These are phyloP conservation scores for Heterotilapia buettikoferi DNA, from an alignment of 2,113 vertebrate genomes.

Conservation along the genomic window DNA sequence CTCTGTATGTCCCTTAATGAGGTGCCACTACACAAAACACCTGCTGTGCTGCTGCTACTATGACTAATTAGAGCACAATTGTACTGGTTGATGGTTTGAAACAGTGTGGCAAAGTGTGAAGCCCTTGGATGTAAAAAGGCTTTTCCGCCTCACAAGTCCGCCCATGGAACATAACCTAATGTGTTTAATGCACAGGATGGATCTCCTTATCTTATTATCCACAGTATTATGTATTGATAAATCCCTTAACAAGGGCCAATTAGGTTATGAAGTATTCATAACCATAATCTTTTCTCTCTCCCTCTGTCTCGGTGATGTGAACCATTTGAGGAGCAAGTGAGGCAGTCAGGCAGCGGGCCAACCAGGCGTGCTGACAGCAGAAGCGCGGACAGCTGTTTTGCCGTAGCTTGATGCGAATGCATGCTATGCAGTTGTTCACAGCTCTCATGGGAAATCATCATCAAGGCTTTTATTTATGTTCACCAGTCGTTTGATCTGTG, in stretches of 20 bases:
- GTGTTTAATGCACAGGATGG: not conserved
- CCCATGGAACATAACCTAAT: not conserved
- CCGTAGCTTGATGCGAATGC: conserved; percentile 14
- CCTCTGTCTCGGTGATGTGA: not conserved
- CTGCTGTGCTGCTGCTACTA: not conserved
- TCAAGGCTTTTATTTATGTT: conserved; percentile 47
- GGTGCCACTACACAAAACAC: not conserved
- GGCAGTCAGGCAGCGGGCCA: conserved; percentile 15
- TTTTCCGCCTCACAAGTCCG: not conserved
- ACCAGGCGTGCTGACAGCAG: conserved; percentile 26
- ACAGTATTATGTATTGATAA: not conserved
- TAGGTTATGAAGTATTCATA: conserved; percentile 1
- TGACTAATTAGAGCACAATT: not conserved
- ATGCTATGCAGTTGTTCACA: conserved; percentile 38
- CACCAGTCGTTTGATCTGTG: conserved; percentile 31
- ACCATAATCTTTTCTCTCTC: not conserved
- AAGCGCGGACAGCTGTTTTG: conserved; percentile 48
- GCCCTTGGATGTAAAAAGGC: not conserved
- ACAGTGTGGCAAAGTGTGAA: not conserved
- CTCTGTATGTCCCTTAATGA: not conserved
- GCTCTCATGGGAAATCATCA: conserved; percentile 61
- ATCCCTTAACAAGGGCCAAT: not conserved
- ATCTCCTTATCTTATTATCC: not conserved
- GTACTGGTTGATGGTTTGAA: not conserved
- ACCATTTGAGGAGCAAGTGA: not conserved